Evolutionary conservation across 2,888 invertebrate genomes (phyloP), one percentile per base, ranked within the genome.

Genomic region (Drosophila greeni): DNA sequence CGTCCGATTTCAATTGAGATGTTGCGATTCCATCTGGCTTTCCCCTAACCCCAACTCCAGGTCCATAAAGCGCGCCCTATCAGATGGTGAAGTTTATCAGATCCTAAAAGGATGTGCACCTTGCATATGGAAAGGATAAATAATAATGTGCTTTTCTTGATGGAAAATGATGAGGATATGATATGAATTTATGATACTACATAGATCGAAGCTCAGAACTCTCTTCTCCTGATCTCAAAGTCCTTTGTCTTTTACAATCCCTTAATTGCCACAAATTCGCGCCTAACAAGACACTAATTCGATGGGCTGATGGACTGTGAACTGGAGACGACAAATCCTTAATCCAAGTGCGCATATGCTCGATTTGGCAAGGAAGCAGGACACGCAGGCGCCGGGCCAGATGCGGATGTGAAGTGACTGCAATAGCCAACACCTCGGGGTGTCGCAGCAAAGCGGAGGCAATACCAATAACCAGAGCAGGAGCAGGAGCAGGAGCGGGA

Each of bases 351-450:
- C 74, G 75, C 79, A 78, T 79, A 78, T 78, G 75, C 77, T 75
- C 67, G 42, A 57, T 69, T 67, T 55, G 24, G 26, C 47, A 29
- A 20, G 45, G 31, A 47, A 18, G 36, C n/a, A 45, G 29, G 29
- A 45, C 31, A 47, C 45, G 43, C 23, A 45, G 43, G 42, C 55
- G 59, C 37, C 31, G 29, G 16, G 51, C 37, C 23, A 37, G 40
- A 53, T 52, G 20, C 12, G 29, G 37, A 86, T 88, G 87, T 86
- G 88, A 74, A 87, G 81, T 87, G 88, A 87, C 86, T 88, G 86
- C 56, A 33, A 55, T 56, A 54, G 70, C 85, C 85, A 86, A 88
- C 88, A 88, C 88, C 87, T 88, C 85, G 83, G 88, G 88, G 88
- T 88, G 88, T 88, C 87, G 77, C 74, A 60, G 71, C 73, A 61